A percentile compares a stretch with the other conserved stretches of the same genome.
Evolutionary conservation across 1,140 invertebrate species (phyloP).

Genomic region (Anthonomus grandis): DNA sequence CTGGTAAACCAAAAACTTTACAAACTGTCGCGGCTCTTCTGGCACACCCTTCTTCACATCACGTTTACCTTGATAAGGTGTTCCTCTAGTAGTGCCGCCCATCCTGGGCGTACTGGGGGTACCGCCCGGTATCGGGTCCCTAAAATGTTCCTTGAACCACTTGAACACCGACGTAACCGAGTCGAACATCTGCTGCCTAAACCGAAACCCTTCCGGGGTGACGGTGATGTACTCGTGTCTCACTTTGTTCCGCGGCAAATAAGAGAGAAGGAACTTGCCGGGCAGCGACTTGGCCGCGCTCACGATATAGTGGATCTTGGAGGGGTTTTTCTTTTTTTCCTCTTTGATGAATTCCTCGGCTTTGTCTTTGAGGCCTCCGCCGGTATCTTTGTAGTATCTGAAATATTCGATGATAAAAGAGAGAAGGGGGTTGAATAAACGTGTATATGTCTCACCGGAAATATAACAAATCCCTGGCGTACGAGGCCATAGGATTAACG

Average conservation of each 20-base stretch:
- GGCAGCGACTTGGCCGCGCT: slow-evolving; percentile 85
- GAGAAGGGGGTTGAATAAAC: background rate
- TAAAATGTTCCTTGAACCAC: slow-evolving; percentile 98
- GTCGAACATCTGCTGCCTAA: slow-evolving; percentile 84
- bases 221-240: slow-evolving; percentile 91
- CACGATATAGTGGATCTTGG: slow-evolving; percentile 90
- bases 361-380: slow-evolving; percentile 73
- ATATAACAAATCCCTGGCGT: slow-evolving; percentile 83
- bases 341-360: slow-evolving; percentile 84
- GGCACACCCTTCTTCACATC: too few species aligned
- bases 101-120: slow-evolving; percentile 72
- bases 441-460: slow-evolving; percentile 60
- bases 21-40: too few species aligned
- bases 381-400: slow-evolving; percentile 80
- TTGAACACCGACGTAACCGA: slow-evolving; percentile 79
- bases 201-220: slow-evolving; percentile 88
- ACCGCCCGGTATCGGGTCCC: slow-evolving; percentile 77
- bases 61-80: slow-evolving; percentile 55
- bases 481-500: slow-evolving; percentile 93
- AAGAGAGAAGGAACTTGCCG: slow-evolving; percentile 93
- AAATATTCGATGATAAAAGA: background rate
- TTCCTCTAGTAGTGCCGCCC: slow-evolving; percentile 53
- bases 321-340: slow-evolving; percentile 80
- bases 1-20: too few species aligned
- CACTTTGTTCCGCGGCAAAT: slow-evolving; percentile 79